Base-by-base conservation (phyloP, 1,140 invertebrate species). In the Teleopsis dalmanni region DNA sequence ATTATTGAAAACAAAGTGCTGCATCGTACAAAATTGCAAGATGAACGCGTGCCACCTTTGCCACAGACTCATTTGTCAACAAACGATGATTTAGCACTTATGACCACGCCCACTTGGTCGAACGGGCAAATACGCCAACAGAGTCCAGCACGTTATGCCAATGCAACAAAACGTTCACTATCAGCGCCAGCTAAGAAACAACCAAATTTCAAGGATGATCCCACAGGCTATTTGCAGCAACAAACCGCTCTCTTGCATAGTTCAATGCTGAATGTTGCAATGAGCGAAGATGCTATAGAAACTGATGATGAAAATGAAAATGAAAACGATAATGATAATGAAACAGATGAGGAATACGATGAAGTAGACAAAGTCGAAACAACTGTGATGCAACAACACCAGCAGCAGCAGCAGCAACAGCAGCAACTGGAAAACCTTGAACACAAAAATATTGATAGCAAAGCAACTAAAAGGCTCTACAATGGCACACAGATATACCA, bases 181-280 rank as follows among this genome's bases (percentile, higher is more conserved):
- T 4, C 67, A 56, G 0, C 59, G 62, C 5, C 65, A 22, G 44
- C 31, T 16, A 53, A 40, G 53, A 54, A 72, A 51, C 47, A 69
- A 50, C 83, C 82, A 2, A 85, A 83, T 29, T 92, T 92, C 59
- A 81, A 92, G 74, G 89, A 93, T 55, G 89, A 94, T 71, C 88
- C 89, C 0, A 90, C 83, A 61, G 89, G 86, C 4, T 93, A 91
- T 73, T 71, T 93, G 46, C 85, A 87, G 5, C 88, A 91, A 59
- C 88, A 91, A 61, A 91, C 88, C 2, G 85, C 85, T 22, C 60
- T 91, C 48, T 59, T 92, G 22, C 89, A 91, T 55, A 89, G 81
- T 60, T 88, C 87, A 9, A 90, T 90, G 33, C 42, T 70, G 29
- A 57, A 63, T 43, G 56, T 52, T 13, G 47, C 60, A 3, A 37